Evolutionary conservation across 2,113 vertebrate genomes (phyloP), one percentile per base, ranked within the genome.

Genomic region (Eurypyga helias): DNA sequence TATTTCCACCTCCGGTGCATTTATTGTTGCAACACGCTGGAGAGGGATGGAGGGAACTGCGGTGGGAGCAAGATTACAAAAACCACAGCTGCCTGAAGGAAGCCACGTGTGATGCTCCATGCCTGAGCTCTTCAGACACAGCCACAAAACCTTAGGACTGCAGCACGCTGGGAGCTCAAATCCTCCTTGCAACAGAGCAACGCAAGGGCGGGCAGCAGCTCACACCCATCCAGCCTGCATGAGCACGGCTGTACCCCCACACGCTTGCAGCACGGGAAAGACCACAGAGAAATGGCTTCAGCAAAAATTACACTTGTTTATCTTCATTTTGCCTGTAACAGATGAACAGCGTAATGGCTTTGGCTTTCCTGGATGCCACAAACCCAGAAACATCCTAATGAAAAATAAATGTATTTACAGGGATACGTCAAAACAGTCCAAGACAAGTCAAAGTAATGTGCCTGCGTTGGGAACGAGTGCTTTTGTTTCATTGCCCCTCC

Each of bases 341-440:
- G 98, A 97, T 90, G 96, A 98, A 94, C 52, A 93, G 83, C 5
- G 1, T 96, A 96, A 98, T 98, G 95, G 89, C 93, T 96, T 82
- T 17, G 86, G 84, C 95, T 97, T 97, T 98, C 94, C 96, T 65
- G 64, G 97, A 97, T 97, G 97, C 97, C 97, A 94, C 90, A 79
- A 96, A 93, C 96, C 94, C 96, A 96, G 97, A 97, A 97, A 97
- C 86, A 77, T 96, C 96, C 96, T 98, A 96, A 98, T 98, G 98
- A 98, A 98, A 98, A 98, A 98, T 97, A 98, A 98, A 98, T 97
- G 96, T 97, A 98, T 98, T 98, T 98, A 98, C 96, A 98, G 96
- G 97, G 96, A 97, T 93, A 97, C 24, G 55, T 97, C 98, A 97
- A 93, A 97, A 97, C 97, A 89, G 51, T 95, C 94, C 97, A 96